These are phyloP conservation scores for Myodes glareolus DNA, from an alignment of 2,113 vertebrate genomes.

Conservation along the genomic window DNA sequence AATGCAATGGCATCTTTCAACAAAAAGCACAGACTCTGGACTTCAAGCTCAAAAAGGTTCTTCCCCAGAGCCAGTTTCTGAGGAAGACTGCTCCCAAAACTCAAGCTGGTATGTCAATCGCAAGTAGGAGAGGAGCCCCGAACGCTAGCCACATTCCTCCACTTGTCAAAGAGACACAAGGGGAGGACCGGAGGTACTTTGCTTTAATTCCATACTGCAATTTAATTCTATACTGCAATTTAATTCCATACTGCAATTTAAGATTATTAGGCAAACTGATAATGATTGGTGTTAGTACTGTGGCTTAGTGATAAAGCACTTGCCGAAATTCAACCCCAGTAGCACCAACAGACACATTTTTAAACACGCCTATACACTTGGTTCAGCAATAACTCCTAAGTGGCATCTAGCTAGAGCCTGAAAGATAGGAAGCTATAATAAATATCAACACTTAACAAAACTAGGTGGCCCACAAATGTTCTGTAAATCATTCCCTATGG, in stretches of 20 bases:
- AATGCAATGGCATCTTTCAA: fast-evolving
- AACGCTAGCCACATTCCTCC: background rate
- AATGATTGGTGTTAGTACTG: background rate
- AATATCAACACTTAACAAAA: conserved; percentile 9
- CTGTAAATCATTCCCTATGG: conserved; percentile 21
- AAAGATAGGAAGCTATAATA: background rate
- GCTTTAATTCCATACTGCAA: background rate
- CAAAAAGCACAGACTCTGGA: background rate
- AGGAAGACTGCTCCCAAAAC: conserved; percentile 28
- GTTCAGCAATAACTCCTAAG: background rate
- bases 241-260: background rate
- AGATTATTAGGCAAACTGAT: background rate
- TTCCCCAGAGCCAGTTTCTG: background rate
- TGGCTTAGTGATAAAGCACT: background rate
- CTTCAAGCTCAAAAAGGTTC: background rate
- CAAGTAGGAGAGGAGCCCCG: background rate
- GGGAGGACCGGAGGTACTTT: conserved; percentile 82
- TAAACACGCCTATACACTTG: background rate
- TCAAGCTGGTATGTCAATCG: background rate
- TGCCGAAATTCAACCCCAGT: background rate
- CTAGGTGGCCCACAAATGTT: background rate
- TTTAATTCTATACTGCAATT: background rate
- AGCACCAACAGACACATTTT: background rate
- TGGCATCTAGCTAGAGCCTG: background rate
- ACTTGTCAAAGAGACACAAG: background rate